phyloP scores from a whole-genome alignment of 2,888 invertebrate species.

The Alviniconcha strummeri region DNA sequence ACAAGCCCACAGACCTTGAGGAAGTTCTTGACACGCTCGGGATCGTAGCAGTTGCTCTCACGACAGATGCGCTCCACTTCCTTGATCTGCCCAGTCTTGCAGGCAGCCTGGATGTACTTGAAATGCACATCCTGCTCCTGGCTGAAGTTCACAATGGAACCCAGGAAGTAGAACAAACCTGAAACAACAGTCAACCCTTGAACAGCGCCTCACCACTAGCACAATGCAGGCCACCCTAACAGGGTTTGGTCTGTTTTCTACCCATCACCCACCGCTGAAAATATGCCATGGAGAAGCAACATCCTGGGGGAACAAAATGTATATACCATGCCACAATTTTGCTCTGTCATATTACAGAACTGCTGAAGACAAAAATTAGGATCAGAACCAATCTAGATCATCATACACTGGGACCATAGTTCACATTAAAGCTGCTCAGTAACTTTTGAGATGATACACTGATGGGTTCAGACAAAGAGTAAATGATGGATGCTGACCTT shows the following conservation, averaged over 20 bases:
- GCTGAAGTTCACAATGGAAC: constrained; percentile 99
- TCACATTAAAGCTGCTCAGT: no score
- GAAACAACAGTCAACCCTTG: constrained; percentile 31
- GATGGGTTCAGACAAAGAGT: no score
- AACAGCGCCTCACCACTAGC: not conserved
- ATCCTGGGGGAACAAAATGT: no score
- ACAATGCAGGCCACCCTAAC: not conserved
- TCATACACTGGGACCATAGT: no score
- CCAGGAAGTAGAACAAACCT: constrained; percentile 98
- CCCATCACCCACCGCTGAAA: not conserved
- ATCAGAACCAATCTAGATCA: no score
- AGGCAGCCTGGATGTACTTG: constrained; percentile 99
- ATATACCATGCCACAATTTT: no score
- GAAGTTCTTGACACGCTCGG: constrained; percentile 99
- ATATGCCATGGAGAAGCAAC: not conserved
- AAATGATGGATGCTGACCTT: constrained; percentile 75
- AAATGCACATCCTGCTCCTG: constrained; percentile 99
- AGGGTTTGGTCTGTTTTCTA: not conserved
- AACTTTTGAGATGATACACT: no score
- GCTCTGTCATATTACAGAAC: no score
- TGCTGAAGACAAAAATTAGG: no score
- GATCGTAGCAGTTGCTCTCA: constrained; percentile 98
- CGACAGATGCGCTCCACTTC: constrained; percentile 98
- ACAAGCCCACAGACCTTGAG: constrained; percentile 79
- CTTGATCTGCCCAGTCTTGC: constrained; percentile 99